Conservation (phyloP, 2,113 vertebrate species). For the Callithrix jacchus region DNA sequence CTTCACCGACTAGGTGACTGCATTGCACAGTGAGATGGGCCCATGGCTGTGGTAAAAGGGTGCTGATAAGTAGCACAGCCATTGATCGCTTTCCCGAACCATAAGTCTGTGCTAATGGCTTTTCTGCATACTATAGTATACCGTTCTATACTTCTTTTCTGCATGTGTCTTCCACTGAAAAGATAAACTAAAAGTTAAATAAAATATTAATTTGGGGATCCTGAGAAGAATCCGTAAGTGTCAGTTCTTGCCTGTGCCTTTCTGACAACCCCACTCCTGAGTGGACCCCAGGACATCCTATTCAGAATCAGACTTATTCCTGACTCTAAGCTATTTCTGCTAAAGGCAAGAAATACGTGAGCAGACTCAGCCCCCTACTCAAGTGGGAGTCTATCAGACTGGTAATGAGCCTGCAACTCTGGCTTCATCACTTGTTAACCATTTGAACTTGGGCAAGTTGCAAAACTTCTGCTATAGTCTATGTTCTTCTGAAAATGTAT, state of each 20-base stretch:
- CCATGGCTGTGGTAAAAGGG: background rate
- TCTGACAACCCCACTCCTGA: background rate
- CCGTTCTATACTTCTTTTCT: background rate
- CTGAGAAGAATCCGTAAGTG: background rate
- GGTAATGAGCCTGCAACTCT: background rate
- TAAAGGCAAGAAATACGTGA: no score
- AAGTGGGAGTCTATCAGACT: fast-evolving
- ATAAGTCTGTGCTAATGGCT: fast-evolving
- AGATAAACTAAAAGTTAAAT: background rate
- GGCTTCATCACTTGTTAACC: background rate
- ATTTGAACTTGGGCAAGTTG: background rate
- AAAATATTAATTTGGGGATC: background rate
- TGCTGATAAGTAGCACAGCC: no score
- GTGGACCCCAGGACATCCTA: background rate
- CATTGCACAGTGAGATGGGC: background rate
- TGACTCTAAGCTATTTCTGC: background rate
- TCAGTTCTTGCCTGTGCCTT: background rate
- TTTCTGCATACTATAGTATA: fast-evolving
- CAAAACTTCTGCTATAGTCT: background rate
- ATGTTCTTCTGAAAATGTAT: background rate
- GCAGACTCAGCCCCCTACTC: fast-evolving
- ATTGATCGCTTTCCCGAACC: background rate
- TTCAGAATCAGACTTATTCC: background rate
- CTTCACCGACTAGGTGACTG: background rate
- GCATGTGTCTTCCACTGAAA: background rate